Evolutionary conservation across 2,797 vertebrate species (phyloP), one percentile per base, ranked within the genome.

Genomic region (Vespertilio murinus): DNA sequence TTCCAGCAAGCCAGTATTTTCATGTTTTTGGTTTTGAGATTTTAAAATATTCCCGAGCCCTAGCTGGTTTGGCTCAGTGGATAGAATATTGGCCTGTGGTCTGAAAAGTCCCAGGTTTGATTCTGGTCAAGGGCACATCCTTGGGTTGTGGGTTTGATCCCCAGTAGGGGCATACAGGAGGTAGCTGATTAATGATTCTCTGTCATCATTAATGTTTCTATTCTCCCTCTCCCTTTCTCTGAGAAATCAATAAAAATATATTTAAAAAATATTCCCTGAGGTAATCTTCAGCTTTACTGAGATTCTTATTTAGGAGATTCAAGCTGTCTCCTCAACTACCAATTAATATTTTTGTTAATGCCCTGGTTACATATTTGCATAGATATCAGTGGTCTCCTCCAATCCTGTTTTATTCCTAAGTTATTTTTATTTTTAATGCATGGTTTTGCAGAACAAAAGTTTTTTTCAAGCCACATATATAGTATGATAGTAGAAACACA

Each of bases 401-500:
- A 40, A 25, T 94, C 38, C 18, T 71, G 0, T 54, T 74, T 83
- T 49, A 42, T 35, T 17, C 23, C 25, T 65, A 61, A 74, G 3
- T 54, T 95, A 64, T 78, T 95, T 92, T 95, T 85, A 78, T 70
- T 95, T 91, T 95, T 91, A 89, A 79, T 89, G 38, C 4, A 11
- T 79, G 64, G 42, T 80, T 96, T 96, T 94, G 3, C 6, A 86
- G 74, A 90, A 81, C 6, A 42, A 18, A 93, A 13, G 8, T 47
- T 90, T 88, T 77, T 77, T 94, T 69, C 1, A 17, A 84, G 85
- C n/a, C 6, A 90, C 2, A 42, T 42, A 59, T 16, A 18, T 38
- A 77, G 30, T 47, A 6, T 86, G 52, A 38, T 5, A 71, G 5
- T 95, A 74, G 35, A 92, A 93, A 65, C 3, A 49, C 3, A 5